These are phyloP conservation scores for Protonibea diacanthus DNA, from an alignment of 2,797 vertebrate species.

Conservation along the genomic window DNA sequence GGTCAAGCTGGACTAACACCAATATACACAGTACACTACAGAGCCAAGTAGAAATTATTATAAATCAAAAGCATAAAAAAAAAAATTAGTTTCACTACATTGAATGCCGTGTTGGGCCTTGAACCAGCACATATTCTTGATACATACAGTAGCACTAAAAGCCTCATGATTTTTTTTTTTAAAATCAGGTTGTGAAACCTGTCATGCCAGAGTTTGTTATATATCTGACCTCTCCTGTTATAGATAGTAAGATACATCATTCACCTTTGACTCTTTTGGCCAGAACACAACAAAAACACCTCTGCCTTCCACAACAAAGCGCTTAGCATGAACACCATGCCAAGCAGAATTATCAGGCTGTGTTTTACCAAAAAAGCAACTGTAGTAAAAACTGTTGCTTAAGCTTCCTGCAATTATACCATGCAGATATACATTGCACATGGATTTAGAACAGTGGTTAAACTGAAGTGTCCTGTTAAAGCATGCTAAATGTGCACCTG, in stretches of 20 bases:
- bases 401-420: not conserved
- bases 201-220: not conserved
- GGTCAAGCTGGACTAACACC: not conserved
- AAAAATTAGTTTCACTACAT: not conserved
- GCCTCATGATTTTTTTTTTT: not conserved
- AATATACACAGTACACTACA: not conserved
- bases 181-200: not conserved
- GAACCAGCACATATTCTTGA: not conserved
- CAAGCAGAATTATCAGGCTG: not conserved
- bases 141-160: not conserved
- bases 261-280: not conserved
- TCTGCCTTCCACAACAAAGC: not conserved
- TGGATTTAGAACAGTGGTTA: not conserved
- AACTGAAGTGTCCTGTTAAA: not conserved
- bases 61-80: not conserved
- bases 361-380: not conserved
- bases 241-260: not conserved
- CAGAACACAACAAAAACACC: not conserved
- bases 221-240: not conserved
- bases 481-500: not conserved
- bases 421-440: not conserved
- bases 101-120: not conserved
- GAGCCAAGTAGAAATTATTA: not conserved
- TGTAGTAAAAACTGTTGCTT: not conserved
- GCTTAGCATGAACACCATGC: not conserved